phyloP scores from a whole-genome alignment of 1,140 invertebrate species.

The Brachionus koreanus region DNA sequence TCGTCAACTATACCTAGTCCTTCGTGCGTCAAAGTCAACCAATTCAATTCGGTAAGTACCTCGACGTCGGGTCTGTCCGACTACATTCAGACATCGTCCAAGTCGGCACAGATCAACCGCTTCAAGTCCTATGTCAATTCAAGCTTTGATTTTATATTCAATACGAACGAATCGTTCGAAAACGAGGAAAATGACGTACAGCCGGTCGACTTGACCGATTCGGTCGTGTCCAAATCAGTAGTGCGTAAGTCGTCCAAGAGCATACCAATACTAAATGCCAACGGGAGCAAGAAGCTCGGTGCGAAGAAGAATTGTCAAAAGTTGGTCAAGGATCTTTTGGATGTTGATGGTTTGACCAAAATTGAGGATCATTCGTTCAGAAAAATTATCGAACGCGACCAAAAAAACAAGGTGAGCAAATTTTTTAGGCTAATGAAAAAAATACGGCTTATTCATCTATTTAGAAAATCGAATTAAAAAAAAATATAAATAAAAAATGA shows the following conservation, averaged over 20 bases:
- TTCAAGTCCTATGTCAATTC: slow-evolving; percentile 3
- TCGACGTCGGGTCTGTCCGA: slow-evolving; percentile 9
- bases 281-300: background rate
- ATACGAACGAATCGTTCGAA: background rate
- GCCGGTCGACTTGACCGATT: background rate
- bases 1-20: slow-evolving; percentile 1
- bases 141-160: slow-evolving; percentile 17
- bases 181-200: background rate
- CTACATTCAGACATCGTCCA: background rate
- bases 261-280: background rate
- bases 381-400: background rate
- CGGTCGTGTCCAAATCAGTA: background rate
- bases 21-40: background rate
- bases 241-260: background rate
- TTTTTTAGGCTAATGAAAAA: background rate
- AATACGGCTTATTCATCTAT: background rate
- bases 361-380: background rate
- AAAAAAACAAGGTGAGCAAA: background rate
- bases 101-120: background rate
- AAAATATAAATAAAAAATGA: too few species aligned
- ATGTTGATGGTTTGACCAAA: slow-evolving; percentile 34
- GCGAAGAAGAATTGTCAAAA: background rate
- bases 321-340: background rate
- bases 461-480: too few species aligned
- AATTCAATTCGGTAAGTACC: slow-evolving; percentile 7